Conservation (phyloP, 2,113 vertebrate species). For the Circaetus cinerascens region DNA sequence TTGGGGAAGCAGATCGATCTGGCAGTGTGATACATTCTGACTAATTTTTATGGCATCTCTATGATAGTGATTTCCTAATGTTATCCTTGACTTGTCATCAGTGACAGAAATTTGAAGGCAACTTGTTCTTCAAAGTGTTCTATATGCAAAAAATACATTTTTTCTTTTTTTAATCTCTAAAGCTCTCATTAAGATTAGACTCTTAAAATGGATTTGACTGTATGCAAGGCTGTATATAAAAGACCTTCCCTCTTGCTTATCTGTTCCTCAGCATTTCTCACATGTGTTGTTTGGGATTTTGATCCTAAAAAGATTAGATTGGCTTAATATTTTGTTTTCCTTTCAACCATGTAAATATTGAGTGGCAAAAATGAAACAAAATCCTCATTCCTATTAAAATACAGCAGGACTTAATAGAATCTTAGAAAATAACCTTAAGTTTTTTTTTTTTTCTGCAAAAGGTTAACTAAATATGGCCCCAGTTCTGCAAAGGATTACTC, state of each 20-base stretch:
- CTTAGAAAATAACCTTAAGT: constrained; percentile 36
- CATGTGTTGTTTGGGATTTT: constrained; percentile 27
- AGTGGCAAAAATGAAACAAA: constrained; percentile 51
- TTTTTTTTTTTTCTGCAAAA: neutral
- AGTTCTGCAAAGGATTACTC: constrained; percentile 47
- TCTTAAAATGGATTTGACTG: constrained; percentile 11
- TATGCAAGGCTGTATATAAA: neutral
- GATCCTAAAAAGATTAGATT: constrained; percentile 34
- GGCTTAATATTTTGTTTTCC: constrained; percentile 62
- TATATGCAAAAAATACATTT: neutral
- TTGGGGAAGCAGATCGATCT: constrained; percentile 41
- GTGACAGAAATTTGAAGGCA: constrained; percentile 47
- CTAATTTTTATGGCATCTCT: constrained; percentile 61
- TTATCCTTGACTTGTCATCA: constrained; percentile 1
- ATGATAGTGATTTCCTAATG: constrained; percentile 16
- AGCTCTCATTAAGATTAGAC: neutral
- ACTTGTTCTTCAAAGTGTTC: constrained; percentile 38
- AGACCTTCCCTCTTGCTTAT: constrained; percentile 13
- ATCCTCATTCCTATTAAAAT: constrained; percentile 33
- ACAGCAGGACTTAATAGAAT: constrained; percentile 31
- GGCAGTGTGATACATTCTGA: neutral
- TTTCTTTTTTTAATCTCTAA: neutral
- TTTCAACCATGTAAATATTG: constrained; percentile 50
- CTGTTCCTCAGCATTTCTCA: constrained; percentile 21
- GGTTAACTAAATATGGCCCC: constrained; percentile 57